Percentiles rank a stretch among this genome's conserved stretches.
These are phyloP conservation scores for Amiota minor DNA, from an alignment of 2,888 invertebrate genomes.

Conservation along the genomic window DNA sequence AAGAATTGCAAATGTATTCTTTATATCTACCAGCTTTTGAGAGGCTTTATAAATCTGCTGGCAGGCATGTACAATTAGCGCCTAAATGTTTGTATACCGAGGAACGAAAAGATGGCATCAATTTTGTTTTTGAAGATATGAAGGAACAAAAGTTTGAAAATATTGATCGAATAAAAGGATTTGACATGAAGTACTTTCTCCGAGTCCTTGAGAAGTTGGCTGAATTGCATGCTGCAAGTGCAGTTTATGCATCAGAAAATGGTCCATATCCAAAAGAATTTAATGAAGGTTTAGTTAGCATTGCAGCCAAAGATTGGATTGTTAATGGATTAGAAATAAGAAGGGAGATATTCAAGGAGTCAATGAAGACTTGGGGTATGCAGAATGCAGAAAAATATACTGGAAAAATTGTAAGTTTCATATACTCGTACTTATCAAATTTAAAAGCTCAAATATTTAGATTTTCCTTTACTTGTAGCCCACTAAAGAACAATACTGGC, in stretches of 20 bases:
- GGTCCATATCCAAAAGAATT: constrained; percentile 56
- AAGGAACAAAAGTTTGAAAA: constrained; percentile 52
- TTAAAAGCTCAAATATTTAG: not conserved
- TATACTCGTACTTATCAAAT: not conserved
- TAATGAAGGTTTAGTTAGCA: constrained; percentile 49
- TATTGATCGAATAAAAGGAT: constrained; percentile 61
- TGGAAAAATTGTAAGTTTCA: not conserved
- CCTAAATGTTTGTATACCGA: constrained; percentile 63
- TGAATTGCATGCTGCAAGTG: constrained; percentile 69
- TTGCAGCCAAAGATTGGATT: constrained; percentile 12
- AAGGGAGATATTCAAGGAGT: not conserved
- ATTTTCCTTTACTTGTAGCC: constrained; percentile 44
- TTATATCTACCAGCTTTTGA: constrained; percentile 66
- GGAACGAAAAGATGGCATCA: constrained; percentile 48
- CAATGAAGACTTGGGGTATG: constrained; percentile 16
- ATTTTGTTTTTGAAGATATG: constrained; percentile 69
- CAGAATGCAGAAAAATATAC: constrained; percentile 2
- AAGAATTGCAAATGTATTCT: constrained; percentile 65
- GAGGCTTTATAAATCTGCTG: constrained; percentile 57
- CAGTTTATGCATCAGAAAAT: constrained; percentile 59
- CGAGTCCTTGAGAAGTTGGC: constrained; percentile 60
- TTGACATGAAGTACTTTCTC: constrained; percentile 62
- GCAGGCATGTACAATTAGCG: constrained; percentile 57
- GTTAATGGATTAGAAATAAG: constrained; percentile 26
- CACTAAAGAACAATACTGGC: constrained; percentile 54